A percentile compares a stretch with the other conserved stretches of the same genome.
Conservation (phyloP, 2,113 vertebrate genomes). For the Saccopteryx bilineata region DNA sequence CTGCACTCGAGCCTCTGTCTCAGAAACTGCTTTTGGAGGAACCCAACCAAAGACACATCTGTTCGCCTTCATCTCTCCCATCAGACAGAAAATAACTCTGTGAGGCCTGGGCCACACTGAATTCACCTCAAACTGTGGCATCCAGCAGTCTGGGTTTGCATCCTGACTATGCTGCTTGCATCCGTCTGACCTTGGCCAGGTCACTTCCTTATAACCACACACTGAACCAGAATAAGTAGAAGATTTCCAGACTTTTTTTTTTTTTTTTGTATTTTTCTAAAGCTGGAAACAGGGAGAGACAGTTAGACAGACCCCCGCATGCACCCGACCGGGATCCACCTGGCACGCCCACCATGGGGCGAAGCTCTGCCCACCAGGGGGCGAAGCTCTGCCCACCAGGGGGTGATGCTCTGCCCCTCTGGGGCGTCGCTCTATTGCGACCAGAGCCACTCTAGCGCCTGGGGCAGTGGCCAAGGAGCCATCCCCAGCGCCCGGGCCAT, state of each 20-base stretch:
- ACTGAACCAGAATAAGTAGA: not conserved
- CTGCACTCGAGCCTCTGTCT: not conserved
- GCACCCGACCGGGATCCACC: too few relatives aligned
- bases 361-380: too few relatives aligned
- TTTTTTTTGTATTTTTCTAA: too few relatives aligned
- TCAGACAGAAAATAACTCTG: not conserved
- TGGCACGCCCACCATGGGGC: too few relatives aligned
- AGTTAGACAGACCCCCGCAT: too few relatives aligned
- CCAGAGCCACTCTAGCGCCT: too few relatives aligned
- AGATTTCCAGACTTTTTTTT: not conserved
- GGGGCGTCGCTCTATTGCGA: too few relatives aligned
- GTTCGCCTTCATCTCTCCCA: not conserved
- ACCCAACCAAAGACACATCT: not conserved
- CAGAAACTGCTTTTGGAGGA: not conserved
- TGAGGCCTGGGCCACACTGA: not conserved
- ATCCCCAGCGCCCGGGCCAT: too few relatives aligned
- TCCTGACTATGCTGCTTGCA: not conserved
- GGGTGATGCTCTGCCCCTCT: too few relatives aligned
- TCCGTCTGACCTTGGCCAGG: not conserved
- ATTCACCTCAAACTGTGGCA: not conserved
- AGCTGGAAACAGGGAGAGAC: too few relatives aligned
- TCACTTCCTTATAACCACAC: not conserved
- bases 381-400: too few relatives aligned
- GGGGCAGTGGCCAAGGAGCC: too few relatives aligned
- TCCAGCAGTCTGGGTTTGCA: not conserved